Conservation (phyloP, 2,113 vertebrate species). For the Oenanthe melanoleuca region DNA sequence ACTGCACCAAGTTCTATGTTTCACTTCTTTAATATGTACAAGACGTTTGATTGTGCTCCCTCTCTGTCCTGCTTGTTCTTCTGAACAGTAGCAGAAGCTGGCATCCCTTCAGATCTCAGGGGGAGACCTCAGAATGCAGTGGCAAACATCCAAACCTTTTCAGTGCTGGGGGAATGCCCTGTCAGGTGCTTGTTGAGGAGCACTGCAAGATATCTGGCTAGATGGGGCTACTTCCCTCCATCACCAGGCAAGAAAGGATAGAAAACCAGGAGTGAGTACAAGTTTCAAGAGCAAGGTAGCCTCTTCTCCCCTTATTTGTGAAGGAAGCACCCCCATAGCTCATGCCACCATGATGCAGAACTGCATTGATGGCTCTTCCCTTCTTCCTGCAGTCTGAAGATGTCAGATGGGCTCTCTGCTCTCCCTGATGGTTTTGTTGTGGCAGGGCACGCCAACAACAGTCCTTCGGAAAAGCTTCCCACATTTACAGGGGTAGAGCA, state of each 20-base stretch:
- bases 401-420: background rate
- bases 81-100: background rate
- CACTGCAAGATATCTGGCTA: background rate
- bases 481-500: accelerated
- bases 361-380: background rate
- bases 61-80: background rate
- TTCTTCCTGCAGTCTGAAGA: background rate
- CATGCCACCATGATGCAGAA: background rate
- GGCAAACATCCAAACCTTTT: background rate
- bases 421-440: background rate
- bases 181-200: background rate
- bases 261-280: background rate
- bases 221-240: background rate
- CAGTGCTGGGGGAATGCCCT: background rate
- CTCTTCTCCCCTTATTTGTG: background rate
- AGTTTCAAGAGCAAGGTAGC: background rate
- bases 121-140: accelerated
- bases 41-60: background rate
- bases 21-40: background rate
- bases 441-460: background rate
- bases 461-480: background rate
- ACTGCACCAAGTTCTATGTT: background rate
- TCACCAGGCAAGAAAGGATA: background rate
- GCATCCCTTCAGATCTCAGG: background rate
- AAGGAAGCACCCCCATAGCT: accelerated